A percentile compares a stretch with the other conserved stretches of the same genome.
phyloP scores from a whole-genome alignment of 2,888 invertebrate species.

The Philhelius pedissequus region DNA sequence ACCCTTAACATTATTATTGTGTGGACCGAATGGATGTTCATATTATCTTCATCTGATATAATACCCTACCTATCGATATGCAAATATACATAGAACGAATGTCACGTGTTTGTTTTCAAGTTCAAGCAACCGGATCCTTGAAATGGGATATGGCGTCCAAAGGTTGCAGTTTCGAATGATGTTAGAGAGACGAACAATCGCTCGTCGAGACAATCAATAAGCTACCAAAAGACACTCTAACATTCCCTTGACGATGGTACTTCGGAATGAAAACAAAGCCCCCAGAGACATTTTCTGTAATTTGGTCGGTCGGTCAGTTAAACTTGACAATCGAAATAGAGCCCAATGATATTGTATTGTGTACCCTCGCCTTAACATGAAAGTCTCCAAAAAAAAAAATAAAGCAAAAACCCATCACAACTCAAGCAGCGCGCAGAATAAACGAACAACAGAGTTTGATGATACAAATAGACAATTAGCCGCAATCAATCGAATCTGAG shows the following conservation, averaged over 20 bases:
- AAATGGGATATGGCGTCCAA: not conserved
- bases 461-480: conserved; percentile 69
- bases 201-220: conserved; percentile 1
- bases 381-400: conserved; percentile 34
- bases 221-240: conserved; percentile 11
- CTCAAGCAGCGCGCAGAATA: too few species aligned
- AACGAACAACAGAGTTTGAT: conserved; percentile 36
- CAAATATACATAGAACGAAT: conserved; percentile 35
- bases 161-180: not conserved
- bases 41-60: not conserved
- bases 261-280: conserved; percentile 20
- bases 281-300: not conserved
- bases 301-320: conserved; percentile 39
- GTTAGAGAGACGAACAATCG: not conserved
- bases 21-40: not conserved
- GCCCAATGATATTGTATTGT: not conserved
- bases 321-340: conserved; percentile 32
- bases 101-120: conserved; percentile 54
- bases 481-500: conserved; percentile 67
- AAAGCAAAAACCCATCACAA: conserved; percentile 10
- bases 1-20: conserved; percentile 26
- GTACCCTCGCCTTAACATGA: conserved; percentile 26
- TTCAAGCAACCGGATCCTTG: conserved; percentile 52
- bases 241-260: conserved; percentile 4
- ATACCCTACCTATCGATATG: not conserved